Base-by-base conservation (phyloP, 2,113 vertebrate species). In the Atrichornis clamosus region DNA sequence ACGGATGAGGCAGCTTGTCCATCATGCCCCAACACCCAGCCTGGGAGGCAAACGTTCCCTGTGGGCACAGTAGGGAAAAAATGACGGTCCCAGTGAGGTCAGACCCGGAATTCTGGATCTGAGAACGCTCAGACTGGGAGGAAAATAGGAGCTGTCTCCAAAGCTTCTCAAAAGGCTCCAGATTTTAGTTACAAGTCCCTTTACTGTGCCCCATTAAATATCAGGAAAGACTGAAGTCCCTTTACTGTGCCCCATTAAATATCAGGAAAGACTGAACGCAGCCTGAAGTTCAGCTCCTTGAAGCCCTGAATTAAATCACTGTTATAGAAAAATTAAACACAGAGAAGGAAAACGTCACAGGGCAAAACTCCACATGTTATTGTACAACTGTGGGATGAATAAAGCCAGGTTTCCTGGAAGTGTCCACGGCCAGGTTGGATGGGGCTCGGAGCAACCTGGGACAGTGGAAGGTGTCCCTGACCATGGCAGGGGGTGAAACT, bases 1-100 rank as follows among this genome's bases (percentile, higher is more conserved):
- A 33, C 7, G 27, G 41, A 95, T 96, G 77, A 95, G 69, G 80
- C 58, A 87, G n/a, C 8, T 85, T 81, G 91, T 91, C 91, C 91
- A 69, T 95, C 89, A 95, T 79, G 58, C 23, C 73, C 89, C 56
- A 58, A 42, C 35, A 90, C 21, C 52, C 83, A 84, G 64, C 42
- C 58, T 65, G 55, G 26, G 17, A 92, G 69, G 80, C 33, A 89
- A 87, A 76, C 4, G 9, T 69, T 79, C 42, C 49, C 19, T 46
- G 0, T 4, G 12, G 74, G 67, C 79, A n/a, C 6, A 44, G 39
- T 4, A 64, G 68, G 68, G 39, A 35, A 84, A 89, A 68, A 52
- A 5, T 3, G n/a, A n/a, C 17, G 14, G 2, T 22, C 37, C 16
- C 41, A 28, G 62, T 22, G 78, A 64, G 47, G 52, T 59, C 19